These are phyloP conservation scores for Agapetus fuscipes DNA, from an alignment of 2,888 invertebrate genomes.

Conservation along the genomic window DNA sequence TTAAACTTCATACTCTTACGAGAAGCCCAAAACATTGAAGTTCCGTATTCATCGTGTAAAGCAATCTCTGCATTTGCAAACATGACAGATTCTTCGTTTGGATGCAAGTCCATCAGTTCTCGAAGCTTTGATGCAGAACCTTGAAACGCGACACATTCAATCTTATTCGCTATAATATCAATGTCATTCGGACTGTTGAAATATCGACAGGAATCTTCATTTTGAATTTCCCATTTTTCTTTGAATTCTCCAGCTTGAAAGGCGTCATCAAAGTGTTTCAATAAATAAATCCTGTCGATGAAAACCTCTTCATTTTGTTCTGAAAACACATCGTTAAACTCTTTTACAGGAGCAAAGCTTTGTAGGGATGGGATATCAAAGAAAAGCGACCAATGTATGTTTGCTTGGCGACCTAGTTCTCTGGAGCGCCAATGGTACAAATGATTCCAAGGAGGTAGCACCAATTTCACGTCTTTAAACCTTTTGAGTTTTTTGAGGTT, in stretches of 20 bases:
- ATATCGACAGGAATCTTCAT: slow-evolving; percentile 39
- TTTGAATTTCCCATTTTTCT: slow-evolving; percentile 64
- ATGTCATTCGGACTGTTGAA: slow-evolving; percentile 35
- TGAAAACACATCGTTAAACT: slow-evolving; percentile 68
- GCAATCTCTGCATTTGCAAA: slow-evolving; percentile 78
- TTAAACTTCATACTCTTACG: slow-evolving; percentile 89
- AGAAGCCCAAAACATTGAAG: slow-evolving; percentile 72
- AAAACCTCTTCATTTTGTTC: slow-evolving; percentile 28
- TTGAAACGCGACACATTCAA: slow-evolving; percentile 76
- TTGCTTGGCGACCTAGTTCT: slow-evolving; percentile 43
- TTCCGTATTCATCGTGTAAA: slow-evolving; percentile 81
- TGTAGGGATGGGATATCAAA: slow-evolving; percentile 76
- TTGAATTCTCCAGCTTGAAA: slow-evolving; percentile 72
- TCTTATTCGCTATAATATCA: slow-evolving; percentile 53
- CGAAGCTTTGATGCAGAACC: slow-evolving; percentile 59
- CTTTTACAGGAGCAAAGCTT: slow-evolving; percentile 74
- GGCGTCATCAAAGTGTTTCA: slow-evolving; percentile 80
- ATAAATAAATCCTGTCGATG: slow-evolving; percentile 68
- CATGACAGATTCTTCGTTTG: slow-evolving; percentile 46
- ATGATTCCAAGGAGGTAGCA: slow-evolving; percentile 87
- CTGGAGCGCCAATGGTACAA: slow-evolving; percentile 81
- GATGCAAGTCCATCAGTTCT: slow-evolving; percentile 44
- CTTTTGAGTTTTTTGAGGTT: slow-evolving; percentile 47
- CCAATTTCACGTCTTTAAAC: slow-evolving; percentile 37
- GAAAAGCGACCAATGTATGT: slow-evolving; percentile 72